Evolutionary conservation across 1,140 invertebrate genomes (phyloP).

Genomic region (Leguminivora glycinivorella): DNA sequence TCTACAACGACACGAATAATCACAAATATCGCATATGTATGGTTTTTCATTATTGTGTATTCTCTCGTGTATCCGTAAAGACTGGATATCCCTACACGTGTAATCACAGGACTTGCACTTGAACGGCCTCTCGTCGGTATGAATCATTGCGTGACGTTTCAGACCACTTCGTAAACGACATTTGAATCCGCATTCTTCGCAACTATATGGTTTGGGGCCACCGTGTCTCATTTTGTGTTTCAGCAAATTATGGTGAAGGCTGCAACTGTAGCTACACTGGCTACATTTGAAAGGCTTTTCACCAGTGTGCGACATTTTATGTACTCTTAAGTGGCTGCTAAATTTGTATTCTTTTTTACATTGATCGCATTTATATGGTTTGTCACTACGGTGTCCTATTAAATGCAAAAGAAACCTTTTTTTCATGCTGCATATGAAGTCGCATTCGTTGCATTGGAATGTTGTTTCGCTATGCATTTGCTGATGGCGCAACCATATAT

Average conservation of each 20-base stretch:
- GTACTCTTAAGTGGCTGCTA: neutral
- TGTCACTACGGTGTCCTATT: conserved; percentile 10
- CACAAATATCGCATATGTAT: neutral
- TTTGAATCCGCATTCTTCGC: conserved; percentile 27
- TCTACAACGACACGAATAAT: neutral
- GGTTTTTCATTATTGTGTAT: conserved; percentile 1
- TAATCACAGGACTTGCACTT: neutral
- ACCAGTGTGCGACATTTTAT: conserved; percentile 80
- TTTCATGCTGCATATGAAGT: neutral
- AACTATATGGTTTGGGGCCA: conserved; percentile 35
- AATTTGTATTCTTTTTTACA: conserved; percentile 40
- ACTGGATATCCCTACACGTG: neutral
- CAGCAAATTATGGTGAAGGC: conserved; percentile 67
- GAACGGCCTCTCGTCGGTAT: neutral
- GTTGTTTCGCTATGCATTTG: conserved; percentile 10
- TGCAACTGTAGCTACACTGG: conserved; percentile 72
- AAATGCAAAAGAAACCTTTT: neutral
- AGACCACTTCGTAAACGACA: neutral
- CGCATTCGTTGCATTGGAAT: neutral
- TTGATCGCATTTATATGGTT: conserved; percentile 24
- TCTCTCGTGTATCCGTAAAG: neutral
- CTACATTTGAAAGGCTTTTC: conserved; percentile 83
- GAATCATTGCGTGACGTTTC: neutral
- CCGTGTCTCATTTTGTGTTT: conserved; percentile 47
- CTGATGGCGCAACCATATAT: neutral